Evolutionary conservation across 2,113 vertebrate genomes (phyloP), one percentile per base, ranked within the genome.

Genomic region (Brevimyrus niger): DNA sequence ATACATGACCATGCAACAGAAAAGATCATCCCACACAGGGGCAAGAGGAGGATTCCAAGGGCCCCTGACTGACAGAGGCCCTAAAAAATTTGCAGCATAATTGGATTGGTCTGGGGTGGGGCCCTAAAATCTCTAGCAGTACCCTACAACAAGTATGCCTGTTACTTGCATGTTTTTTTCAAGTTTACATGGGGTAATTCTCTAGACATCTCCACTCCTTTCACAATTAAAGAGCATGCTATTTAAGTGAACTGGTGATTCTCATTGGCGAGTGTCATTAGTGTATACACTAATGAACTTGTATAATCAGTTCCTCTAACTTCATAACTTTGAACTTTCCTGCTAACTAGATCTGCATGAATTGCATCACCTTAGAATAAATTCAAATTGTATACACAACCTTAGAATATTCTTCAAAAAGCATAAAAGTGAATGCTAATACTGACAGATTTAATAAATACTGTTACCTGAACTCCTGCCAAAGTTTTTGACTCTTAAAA

Each of bases 381-480:
- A 42, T 88, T 61, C 13, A 44, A 88, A 42, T 88, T 44, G 58
- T 88, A 65, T 38, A 82, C 31, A 17, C 19, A 84, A 17, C 42
- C 38, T 84, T 84, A n/a, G 8, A 84, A 47, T n/a, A 84, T 84
- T 84, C 82, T 46, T 47, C 8, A 84, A 84, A 84, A 84, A 84
- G 82, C 35, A 84, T 84, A 23, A 44, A 84, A 84, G 82, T 84
- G 44, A 47, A 84, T 84, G 44, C 44, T 84, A 84, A 84, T 84
- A 23, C 44, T 84, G 38, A 84, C 38, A 42, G 9, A 42, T 84
- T 84, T 84, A 23, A 44, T 46, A 23, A 47, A 84, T 84, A 47
- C 82, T 46, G 23, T 21, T 46, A 84, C 35, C 73, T 19, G 73
- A 80, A 80, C 31, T 42, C 42, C 73, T 42, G 73, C 31, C 31